These are phyloP conservation scores for Dendrocincla tyrannina DNA, from an alignment of 2,797 vertebrate species.

Conservation along the genomic window DNA sequence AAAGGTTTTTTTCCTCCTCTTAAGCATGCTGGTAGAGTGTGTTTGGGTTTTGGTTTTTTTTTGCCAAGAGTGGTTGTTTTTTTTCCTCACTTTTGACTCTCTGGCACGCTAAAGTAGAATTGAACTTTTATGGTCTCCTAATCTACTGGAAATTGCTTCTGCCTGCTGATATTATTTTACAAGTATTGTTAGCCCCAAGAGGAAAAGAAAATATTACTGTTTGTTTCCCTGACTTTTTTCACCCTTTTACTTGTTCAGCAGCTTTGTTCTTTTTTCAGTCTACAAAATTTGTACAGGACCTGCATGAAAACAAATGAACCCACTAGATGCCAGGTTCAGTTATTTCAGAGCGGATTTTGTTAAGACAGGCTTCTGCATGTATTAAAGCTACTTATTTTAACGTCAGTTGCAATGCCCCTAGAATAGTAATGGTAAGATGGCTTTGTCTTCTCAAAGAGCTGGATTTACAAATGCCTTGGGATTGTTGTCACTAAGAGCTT, in stretches of 20 bases:
- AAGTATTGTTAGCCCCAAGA: background rate
- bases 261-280: background rate
- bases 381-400: background rate
- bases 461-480: background rate
- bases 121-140: background rate
- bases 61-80: accelerated
- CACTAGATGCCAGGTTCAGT: background rate
- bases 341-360: background rate
- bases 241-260: background rate
- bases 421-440: background rate
- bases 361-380: background rate
- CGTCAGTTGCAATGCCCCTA: background rate
- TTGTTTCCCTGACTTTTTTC: background rate
- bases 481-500: background rate
- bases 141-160: background rate
- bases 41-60: background rate
- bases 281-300: background rate
- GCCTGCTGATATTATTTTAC: background rate
- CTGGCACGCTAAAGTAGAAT: background rate
- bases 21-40: background rate
- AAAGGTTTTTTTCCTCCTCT: background rate
- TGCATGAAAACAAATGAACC: background rate
- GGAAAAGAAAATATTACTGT: background rate
- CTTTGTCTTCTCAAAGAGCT: background rate
- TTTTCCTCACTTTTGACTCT: background rate